phyloP scores from a whole-genome alignment of 2,113 vertebrate species.

The Carollia perspicillata region DNA sequence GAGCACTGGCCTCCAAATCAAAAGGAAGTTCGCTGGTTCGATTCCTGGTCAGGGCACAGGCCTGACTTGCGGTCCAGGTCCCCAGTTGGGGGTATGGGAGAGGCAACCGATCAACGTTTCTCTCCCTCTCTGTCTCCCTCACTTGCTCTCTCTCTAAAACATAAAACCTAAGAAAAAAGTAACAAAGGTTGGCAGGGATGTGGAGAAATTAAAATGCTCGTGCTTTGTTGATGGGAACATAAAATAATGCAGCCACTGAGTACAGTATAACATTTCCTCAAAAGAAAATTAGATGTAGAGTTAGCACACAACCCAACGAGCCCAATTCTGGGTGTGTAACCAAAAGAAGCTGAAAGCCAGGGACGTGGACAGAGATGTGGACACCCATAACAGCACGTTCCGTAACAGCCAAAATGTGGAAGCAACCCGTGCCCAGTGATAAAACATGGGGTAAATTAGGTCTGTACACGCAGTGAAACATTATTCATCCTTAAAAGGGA shows the following conservation, averaged over 20 bases:
- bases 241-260: fast-evolving
- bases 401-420: fast-evolving
- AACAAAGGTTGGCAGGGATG: not conserved
- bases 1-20: too few relatives aligned
- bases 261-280: fast-evolving
- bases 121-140: too few relatives aligned
- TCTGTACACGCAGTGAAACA: fast-evolving
- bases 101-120: too few relatives aligned
- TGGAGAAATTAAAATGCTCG: not conserved
- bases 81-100: too few relatives aligned
- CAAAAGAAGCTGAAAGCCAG: not conserved
- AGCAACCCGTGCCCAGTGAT: fast-evolving
- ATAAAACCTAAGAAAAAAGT: not conserved
- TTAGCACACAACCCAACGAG: not conserved
- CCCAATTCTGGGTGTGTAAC: not conserved
- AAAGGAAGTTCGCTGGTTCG: too few relatives aligned
- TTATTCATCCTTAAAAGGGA: not conserved
- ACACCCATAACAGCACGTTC: not conserved
- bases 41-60: too few relatives aligned
- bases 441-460: not conserved
- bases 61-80: too few relatives aligned
- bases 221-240: not conserved
- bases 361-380: not conserved
- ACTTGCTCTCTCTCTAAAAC: too few relatives aligned
- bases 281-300: not conserved